These are phyloP conservation scores for Augiades crinisus DNA, from an alignment of 2,888 invertebrate species.

Conservation along the genomic window DNA sequence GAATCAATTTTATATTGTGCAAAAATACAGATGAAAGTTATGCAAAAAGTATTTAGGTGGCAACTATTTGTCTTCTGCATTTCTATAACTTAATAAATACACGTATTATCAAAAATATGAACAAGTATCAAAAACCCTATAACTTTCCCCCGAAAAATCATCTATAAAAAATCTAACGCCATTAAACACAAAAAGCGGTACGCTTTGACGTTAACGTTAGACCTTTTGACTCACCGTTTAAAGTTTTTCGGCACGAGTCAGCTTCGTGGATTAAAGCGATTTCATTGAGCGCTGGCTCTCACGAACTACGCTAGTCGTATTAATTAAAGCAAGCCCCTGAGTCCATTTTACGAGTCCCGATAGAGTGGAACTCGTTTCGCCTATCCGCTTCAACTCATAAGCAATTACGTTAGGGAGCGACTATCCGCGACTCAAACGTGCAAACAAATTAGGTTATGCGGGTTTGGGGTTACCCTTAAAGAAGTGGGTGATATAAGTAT, in stretches of 20 bases:
- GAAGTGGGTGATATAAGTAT: conserved; percentile 9
- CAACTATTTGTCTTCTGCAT: too few relatives aligned
- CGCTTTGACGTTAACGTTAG: conserved; percentile 25
- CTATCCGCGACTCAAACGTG: conserved; percentile 65
- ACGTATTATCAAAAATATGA: too few relatives aligned
- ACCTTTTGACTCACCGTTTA: conserved; percentile 33
- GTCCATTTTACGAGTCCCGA: conserved; percentile 72
- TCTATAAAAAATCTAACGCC: conserved; percentile 1
- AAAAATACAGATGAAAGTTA: too few relatives aligned
- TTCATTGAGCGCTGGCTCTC: conserved; percentile 64
- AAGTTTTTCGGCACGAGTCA: conserved; percentile 57
- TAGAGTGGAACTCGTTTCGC: conserved; percentile 73
- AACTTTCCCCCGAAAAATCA: not conserved
- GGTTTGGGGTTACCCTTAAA: conserved; percentile 61
- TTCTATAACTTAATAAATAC: too few relatives aligned
- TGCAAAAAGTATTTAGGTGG: too few relatives aligned
- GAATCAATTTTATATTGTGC: too few relatives aligned
- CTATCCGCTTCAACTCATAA: conserved; percentile 78
- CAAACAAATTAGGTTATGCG: conserved; percentile 70
- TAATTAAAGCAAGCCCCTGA: conserved; percentile 78
- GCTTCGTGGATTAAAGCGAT: conserved; percentile 65
- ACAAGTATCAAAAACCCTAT: too few relatives aligned
- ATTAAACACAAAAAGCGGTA: conserved; percentile 14
- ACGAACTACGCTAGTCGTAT: conserved; percentile 70
- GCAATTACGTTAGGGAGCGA: conserved; percentile 76